phyloP scores from a whole-genome alignment of 2,888 invertebrate species.

The Unio delphinus region DNA sequence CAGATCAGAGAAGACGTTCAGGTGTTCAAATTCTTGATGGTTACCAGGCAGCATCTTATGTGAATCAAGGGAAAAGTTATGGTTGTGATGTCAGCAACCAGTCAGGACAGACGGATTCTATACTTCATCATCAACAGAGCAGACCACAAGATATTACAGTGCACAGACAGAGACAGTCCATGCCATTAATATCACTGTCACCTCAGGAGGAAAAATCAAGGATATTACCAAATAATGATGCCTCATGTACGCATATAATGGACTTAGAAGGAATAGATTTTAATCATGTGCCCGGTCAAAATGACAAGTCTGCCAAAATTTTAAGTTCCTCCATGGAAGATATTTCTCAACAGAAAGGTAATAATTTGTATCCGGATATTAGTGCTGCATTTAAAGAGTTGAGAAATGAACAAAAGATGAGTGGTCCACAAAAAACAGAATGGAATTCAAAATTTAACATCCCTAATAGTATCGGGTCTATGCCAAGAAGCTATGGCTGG shows the following conservation, averaged over 20 bases:
- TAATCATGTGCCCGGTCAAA: constrained; percentile 4
- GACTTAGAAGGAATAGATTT: constrained; percentile 59
- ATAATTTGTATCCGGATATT: constrained; percentile 57
- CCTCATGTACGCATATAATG: constrained; percentile 21
- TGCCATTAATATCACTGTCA: constrained; percentile 30
- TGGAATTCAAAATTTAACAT: no score
- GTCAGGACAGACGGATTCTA: no score
- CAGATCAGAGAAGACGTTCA: no score
- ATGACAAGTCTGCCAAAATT: constrained; percentile 5
- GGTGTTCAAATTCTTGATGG: no score
- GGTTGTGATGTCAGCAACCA: no score
- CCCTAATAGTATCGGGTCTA: constrained; percentile 2
- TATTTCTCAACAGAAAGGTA: constrained; percentile 13
- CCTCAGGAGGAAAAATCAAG: constrained; percentile 9
- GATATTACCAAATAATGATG: background rate
- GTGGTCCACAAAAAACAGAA: constrained; percentile 1
- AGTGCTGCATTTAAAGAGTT: constrained; percentile 51
- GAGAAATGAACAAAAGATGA: constrained; percentile 5
- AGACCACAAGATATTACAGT: no score
- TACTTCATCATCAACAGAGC: no score
- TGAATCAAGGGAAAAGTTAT: no score
- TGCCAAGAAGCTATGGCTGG: constrained; percentile 43
- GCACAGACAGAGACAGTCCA: no score
- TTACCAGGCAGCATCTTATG: no score
- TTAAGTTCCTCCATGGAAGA: constrained; percentile 30